Conservation (phyloP, 1,140 invertebrate genomes). For the Drosophila carrolli region DNA sequence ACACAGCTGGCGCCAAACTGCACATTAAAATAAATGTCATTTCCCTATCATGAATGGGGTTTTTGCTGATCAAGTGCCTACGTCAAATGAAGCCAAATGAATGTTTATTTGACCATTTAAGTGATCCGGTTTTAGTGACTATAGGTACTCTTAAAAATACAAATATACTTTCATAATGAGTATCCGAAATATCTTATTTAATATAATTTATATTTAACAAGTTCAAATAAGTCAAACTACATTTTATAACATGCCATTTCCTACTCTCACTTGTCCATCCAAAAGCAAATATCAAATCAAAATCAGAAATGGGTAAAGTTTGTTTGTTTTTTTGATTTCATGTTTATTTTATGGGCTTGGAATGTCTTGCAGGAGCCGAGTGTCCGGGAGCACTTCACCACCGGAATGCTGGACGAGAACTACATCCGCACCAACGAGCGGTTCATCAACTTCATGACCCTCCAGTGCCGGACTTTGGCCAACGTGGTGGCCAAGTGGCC, state of each 20-base stretch:
- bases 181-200: no score
- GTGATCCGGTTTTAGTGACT: no score
- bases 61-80: conserved; percentile 10
- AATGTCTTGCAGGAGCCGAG: conserved; percentile 51
- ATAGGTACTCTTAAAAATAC: background rate
- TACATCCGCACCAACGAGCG: conserved; percentile 75
- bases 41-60: conserved; percentile 17
- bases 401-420: conserved; percentile 79
- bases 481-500: conserved; percentile 68
- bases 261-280: conserved; percentile 3
- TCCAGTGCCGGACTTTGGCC: conserved; percentile 69
- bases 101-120: no score
- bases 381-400: conserved; percentile 70
- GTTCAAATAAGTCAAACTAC: background rate
- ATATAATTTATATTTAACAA: no score
- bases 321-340: conserved; percentile 1
- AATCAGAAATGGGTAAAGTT: conserved; percentile 18
- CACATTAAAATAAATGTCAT: background rate
- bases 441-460: conserved; percentile 73
- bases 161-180: background rate
- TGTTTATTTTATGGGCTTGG: conserved; percentile 19
- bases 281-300: conserved; percentile 24
- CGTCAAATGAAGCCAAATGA: background rate
- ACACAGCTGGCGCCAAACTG: background rate
- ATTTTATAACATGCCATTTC: background rate